A percentile compares a stretch with the other conserved stretches of the same genome.
phyloP scores from a whole-genome alignment of 2,888 invertebrate genomes.

The Chrysodeixis includens region DNA sequence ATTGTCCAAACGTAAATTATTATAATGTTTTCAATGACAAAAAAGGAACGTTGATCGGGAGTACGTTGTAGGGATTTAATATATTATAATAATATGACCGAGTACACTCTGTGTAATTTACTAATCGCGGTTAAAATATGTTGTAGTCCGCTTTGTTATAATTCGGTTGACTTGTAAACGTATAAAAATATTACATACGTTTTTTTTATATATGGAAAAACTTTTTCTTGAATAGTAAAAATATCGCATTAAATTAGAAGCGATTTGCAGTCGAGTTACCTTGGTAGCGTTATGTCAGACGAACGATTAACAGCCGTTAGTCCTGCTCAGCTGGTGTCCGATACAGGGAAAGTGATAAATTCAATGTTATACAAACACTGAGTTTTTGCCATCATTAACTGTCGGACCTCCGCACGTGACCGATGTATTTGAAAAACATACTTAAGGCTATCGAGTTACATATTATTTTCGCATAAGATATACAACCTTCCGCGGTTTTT shows the following conservation, averaged over 20 bases:
- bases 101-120: no score
- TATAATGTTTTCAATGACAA: no score
- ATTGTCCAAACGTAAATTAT: background rate
- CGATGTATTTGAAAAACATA: constrained; percentile 12
- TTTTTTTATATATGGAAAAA: no score
- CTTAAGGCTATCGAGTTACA: constrained; percentile 3
- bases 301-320: constrained; percentile 69
- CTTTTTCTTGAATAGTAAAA: no score
- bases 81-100: no score
- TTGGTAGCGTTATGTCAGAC: constrained; percentile 62
- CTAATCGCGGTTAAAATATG: no score
- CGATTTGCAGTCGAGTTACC: constrained; percentile 62
- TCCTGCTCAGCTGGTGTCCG: constrained; percentile 69
- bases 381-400: constrained; percentile 64
- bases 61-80: no score
- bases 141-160: no score
- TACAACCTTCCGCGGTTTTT: constrained; percentile 37
- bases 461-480: constrained; percentile 8
- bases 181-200: no score
- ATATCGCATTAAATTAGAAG: no score
- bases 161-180: no score
- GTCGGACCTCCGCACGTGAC: constrained; percentile 25
- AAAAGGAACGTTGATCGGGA: no score
- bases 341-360: constrained; percentile 79
- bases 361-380: constrained; percentile 63